Conservation (phyloP, 2,888 invertebrate genomes). For the Chymomyza procnemis region DNA sequence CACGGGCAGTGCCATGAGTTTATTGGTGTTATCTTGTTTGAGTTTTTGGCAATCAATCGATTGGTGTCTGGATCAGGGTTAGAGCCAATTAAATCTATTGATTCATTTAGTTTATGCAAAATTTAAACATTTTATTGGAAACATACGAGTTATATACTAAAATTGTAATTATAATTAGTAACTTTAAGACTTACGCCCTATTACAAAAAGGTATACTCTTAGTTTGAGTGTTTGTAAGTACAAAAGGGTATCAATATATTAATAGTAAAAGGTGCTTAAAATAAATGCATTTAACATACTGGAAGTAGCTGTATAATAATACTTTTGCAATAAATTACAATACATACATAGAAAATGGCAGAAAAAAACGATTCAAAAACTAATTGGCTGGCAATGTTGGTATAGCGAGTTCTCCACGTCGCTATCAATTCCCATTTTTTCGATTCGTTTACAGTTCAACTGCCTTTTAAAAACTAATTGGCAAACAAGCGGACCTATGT, state of each 20-base stretch:
- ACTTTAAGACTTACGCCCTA: conserved; percentile 57
- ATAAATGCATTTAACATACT: conserved; percentile 58
- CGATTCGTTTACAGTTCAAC: conserved; percentile 45
- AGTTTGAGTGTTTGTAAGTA: conserved; percentile 19
- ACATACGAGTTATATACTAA: conserved; percentile 52
- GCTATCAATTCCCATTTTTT: background rate
- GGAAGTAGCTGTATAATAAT: conserved; percentile 70
- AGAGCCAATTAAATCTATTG: background rate
- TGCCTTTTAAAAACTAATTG: conserved; percentile 48
- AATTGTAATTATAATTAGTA: conserved; percentile 59
- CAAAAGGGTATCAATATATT: conserved; percentile 38
- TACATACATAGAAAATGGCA: conserved; percentile 54
- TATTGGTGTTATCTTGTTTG: too few species aligned
- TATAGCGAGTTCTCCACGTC: conserved; percentile 12
- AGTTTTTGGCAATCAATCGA: background rate
- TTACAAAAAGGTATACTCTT: conserved; percentile 57
- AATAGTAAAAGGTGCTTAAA: conserved; percentile 59
- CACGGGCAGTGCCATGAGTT: background rate
- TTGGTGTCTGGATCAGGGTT: conserved; percentile 52
- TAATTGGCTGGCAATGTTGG: conserved; percentile 56
- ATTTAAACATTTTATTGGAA: conserved; percentile 64
- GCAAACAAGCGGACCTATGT: conserved; percentile 65
- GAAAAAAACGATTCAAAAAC: conserved; percentile 45
- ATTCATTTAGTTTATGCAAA: conserved; percentile 37
- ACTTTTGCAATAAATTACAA: conserved; percentile 64